phyloP scores from a whole-genome alignment of 2,797 vertebrate species.

The Halcyon smyrnensis region DNA sequence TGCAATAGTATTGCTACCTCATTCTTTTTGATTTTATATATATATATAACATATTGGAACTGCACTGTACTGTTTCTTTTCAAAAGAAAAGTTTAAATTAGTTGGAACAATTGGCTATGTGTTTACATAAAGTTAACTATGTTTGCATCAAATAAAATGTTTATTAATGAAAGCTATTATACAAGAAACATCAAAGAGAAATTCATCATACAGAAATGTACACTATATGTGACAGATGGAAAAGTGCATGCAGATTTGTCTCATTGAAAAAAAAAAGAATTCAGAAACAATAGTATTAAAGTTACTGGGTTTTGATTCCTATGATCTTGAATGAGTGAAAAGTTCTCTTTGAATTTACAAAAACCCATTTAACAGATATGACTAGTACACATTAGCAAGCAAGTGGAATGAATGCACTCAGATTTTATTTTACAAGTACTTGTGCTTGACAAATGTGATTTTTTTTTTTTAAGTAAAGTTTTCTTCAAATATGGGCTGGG shows the following conservation, averaged over 20 bases:
- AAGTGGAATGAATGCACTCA: constrained; percentile 79
- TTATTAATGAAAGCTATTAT: constrained; percentile 87
- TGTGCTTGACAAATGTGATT: constrained; percentile 82
- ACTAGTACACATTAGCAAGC: constrained; percentile 90
- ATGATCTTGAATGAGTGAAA: constrained; percentile 81
- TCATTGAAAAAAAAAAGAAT: constrained; percentile 81
- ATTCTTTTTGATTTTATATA: constrained; percentile 32
- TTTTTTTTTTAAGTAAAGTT: constrained; percentile 58
- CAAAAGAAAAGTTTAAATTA: constrained; percentile 66
- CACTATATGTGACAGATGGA: constrained; percentile 88
- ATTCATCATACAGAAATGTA: constrained; percentile 90
- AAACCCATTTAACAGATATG: constrained; percentile 85
- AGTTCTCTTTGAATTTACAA: constrained; percentile 87
- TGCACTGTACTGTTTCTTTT: constrained; percentile 62
- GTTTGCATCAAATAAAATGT: constrained; percentile 83
- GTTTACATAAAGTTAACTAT: constrained; percentile 82
- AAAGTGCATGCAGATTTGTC: constrained; percentile 93
- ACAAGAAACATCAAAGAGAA: constrained; percentile 92
- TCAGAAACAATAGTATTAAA: constrained; percentile 84
- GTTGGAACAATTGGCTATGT: constrained; percentile 69
- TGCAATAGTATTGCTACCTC: constrained; percentile 62
- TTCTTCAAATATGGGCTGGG: constrained; percentile 75
- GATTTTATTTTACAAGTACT: constrained; percentile 83
- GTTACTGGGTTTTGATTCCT: constrained; percentile 78
- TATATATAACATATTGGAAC: constrained; percentile 46